phyloP scores from a whole-genome alignment of 2,797 vertebrate species.

The Astyanax mexicanus region DNA sequence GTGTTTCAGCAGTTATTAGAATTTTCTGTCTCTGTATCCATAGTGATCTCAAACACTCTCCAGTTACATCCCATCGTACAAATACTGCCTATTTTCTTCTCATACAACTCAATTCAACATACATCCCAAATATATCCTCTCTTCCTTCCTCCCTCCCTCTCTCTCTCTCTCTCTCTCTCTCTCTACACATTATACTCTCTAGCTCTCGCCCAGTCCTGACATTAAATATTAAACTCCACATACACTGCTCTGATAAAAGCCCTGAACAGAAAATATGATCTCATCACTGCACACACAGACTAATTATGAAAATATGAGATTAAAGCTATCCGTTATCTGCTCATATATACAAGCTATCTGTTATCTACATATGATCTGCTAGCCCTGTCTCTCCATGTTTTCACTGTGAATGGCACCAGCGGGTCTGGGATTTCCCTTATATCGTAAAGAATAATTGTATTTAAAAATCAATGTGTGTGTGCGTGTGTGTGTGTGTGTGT shows the following conservation, averaged over 20 bases:
- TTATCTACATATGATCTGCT: too few species aligned
- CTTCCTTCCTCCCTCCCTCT: too few species aligned
- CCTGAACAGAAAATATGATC: neutral
- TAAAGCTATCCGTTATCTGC: neutral
- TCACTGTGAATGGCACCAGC: neutral
- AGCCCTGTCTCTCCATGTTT: neutral
- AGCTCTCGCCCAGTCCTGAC: neutral
- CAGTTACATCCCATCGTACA: neutral
- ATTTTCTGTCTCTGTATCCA: neutral
- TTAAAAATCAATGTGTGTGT: neutral
- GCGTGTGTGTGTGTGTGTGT: too few species aligned
- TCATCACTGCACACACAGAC: neutral
- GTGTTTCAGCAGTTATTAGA: neutral
- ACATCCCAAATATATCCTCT: neutral
- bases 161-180: too few species aligned
- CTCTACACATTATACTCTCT: too few species aligned
- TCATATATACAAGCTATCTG: neutral
- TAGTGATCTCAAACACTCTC: neutral
- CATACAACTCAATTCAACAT: neutral
- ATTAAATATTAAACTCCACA: slow-evolving; percentile 43
- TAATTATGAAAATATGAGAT: neutral
- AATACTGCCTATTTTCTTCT: neutral
- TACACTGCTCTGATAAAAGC: slow-evolving; percentile 1
- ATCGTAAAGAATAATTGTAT: neutral
- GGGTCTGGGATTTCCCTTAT: neutral